phyloP scores from a whole-genome alignment of 2,888 invertebrate genomes.

The Athalia circularis region DNA sequence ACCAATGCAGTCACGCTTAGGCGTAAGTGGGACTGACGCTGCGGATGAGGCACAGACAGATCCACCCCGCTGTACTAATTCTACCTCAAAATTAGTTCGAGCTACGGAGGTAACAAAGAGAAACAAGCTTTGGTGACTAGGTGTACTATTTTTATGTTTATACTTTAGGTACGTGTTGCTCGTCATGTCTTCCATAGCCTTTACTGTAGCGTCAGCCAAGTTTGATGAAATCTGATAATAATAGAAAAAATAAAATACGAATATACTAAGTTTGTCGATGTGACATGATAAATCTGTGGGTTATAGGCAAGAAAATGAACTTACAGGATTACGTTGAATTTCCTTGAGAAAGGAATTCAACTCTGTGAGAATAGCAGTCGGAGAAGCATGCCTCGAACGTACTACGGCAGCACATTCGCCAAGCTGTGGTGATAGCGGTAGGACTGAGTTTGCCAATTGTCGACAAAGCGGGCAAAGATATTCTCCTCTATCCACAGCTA shows the following conservation, averaged over 20 bases:
- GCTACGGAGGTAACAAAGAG: slow-evolving; percentile 93
- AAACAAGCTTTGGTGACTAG: slow-evolving; percentile 85
- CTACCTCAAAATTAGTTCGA: slow-evolving; percentile 94
- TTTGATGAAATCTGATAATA: slow-evolving; percentile 79
- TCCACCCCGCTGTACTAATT: slow-evolving; percentile 93
- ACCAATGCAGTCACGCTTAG: slow-evolving; percentile 89
- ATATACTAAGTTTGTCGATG: not conserved
- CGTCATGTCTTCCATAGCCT: slow-evolving; percentile 96
- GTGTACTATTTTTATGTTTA: slow-evolving; percentile 81
- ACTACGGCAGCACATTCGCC: slow-evolving; percentile 82
- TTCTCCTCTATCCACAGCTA: slow-evolving; percentile 88
- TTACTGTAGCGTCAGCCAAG: slow-evolving; percentile 91
- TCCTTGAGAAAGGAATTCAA: slow-evolving; percentile 80
- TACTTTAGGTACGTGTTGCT: slow-evolving; percentile 89
- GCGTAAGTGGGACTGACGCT: slow-evolving; percentile 78
- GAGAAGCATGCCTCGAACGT: slow-evolving; percentile 77
- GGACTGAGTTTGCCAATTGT: slow-evolving; percentile 91
- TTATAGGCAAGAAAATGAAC: slow-evolving; percentile 55
- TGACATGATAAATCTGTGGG: not conserved
- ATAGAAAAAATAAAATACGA: slow-evolving; percentile 13
- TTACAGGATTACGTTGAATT: slow-evolving; percentile 81
- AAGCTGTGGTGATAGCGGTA: slow-evolving; percentile 87
- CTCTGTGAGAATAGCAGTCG: slow-evolving; percentile 75
- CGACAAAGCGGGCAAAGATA: slow-evolving; percentile 97
- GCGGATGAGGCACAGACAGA: slow-evolving; percentile 77